phyloP scores from a whole-genome alignment of 2,113 vertebrate species.

The Leucopsar rothschildi region DNA sequence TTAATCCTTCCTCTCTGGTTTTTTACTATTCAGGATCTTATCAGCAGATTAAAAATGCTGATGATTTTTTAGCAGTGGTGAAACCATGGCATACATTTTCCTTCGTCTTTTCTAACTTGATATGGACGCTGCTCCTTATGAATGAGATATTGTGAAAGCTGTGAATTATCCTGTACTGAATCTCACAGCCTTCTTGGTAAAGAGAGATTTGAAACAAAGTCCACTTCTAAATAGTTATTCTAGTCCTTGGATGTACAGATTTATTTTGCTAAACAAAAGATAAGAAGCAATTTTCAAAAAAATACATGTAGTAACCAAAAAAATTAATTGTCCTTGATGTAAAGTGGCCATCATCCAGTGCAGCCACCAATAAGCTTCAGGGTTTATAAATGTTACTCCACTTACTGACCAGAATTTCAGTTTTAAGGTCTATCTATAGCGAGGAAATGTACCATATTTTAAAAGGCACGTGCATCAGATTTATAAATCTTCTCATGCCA shows the following conservation, averaged over 20 bases:
- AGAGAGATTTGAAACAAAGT: not conserved
- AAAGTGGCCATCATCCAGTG: not conserved
- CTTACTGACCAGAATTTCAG: not conserved
- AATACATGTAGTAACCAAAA: not conserved
- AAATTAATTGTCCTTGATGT: not conserved
- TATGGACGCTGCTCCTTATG: not conserved
- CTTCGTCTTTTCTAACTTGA: not conserved
- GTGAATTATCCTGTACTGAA: not conserved
- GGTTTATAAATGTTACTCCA: not conserved
- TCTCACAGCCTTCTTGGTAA: not conserved
- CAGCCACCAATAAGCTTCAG: not conserved
- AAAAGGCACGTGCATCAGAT: not conserved
- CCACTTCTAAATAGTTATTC: not conserved
- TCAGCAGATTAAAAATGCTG: not conserved
- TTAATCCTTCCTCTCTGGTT: not conserved
- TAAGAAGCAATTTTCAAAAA: not conserved
- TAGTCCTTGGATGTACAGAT: not conserved
- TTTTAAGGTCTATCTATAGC: not conserved
- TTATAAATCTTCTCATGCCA: not conserved
- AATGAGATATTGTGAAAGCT: not conserved
- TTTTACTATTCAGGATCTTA: not conserved
- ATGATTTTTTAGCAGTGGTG: not conserved
- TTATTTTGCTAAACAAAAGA: not conserved
- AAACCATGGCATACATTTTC: not conserved
- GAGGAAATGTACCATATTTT: not conserved